Percentiles rank a stretch among this genome's conserved stretches.
These are phyloP conservation scores for Indicator indicator DNA, from an alignment of 2,113 vertebrate species.

Conservation along the genomic window DNA sequence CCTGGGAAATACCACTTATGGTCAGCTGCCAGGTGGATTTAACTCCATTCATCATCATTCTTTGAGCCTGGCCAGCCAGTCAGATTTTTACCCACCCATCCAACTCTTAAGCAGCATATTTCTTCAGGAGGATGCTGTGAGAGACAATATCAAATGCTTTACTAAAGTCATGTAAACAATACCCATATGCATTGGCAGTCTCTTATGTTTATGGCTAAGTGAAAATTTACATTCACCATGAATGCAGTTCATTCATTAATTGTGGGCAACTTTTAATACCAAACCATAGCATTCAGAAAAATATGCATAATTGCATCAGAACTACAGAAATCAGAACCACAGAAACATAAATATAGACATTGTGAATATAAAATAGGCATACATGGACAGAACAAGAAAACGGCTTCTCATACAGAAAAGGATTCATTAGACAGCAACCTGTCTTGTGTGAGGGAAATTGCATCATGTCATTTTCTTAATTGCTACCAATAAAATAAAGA, in stretches of 20 bases:
- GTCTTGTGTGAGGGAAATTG: not conserved
- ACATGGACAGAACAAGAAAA: not conserved
- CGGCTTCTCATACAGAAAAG: not conserved
- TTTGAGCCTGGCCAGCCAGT: too few relatives aligned
- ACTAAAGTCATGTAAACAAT: too few relatives aligned
- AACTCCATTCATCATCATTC: too few relatives aligned
- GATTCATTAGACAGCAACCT: not conserved
- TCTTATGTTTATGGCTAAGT: not conserved
- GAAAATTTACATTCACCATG: not conserved
- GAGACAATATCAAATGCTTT: too few relatives aligned
- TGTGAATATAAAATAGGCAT: not conserved
- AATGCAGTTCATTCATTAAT: not conserved
- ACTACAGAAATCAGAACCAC: not conserved
- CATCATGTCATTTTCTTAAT: constrained; percentile 15
- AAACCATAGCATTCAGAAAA: not conserved
- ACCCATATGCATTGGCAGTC: not conserved
- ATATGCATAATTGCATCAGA: not conserved
- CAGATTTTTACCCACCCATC: too few relatives aligned
- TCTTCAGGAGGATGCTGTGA: too few relatives aligned
- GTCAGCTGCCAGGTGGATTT: too few relatives aligned
- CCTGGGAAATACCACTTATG: too few relatives aligned
- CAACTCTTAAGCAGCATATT: too few relatives aligned
- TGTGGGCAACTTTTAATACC: not conserved
- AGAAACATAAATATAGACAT: not conserved
- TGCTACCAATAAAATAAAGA: constrained; percentile 9